Conservation (phyloP, 2,797 vertebrate species). For the Sebastolobus alascanus region DNA sequence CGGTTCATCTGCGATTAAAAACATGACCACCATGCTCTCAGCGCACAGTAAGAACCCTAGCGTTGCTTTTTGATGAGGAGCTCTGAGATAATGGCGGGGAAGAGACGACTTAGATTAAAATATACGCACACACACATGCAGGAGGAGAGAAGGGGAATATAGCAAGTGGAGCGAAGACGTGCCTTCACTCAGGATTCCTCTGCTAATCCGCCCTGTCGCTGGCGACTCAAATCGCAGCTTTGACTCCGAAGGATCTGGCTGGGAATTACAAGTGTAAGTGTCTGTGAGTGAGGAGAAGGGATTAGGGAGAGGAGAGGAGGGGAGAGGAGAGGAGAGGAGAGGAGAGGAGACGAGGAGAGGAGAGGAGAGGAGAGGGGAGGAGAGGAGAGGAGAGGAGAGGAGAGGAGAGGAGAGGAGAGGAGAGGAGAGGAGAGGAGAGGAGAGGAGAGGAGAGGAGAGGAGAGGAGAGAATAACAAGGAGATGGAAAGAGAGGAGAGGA, state of each 20-base stretch:
- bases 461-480: background rate
- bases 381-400: background rate
- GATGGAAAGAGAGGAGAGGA: too few relatives aligned
- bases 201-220: slow-evolving; percentile 79
- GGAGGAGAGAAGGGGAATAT: slow-evolving; percentile 29
- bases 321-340: background rate
- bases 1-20: slow-evolving; percentile 63
- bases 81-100: slow-evolving; percentile 54
- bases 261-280: slow-evolving; percentile 87
- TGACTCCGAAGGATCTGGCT: slow-evolving; percentile 79
- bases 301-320: slow-evolving; percentile 71
- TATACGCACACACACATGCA: slow-evolving; percentile 10
- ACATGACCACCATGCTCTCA: slow-evolving; percentile 31
- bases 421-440: background rate
- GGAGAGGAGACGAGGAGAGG: background rate
- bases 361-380: background rate
- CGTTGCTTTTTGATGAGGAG: slow-evolving; percentile 57
- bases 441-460: too few relatives aligned
- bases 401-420: accelerated
- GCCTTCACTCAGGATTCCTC: slow-evolving; percentile 78
- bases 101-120: slow-evolving; percentile 50
- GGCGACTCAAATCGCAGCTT: slow-evolving; percentile 80
- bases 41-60: slow-evolving; percentile 29
- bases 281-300: slow-evolving; percentile 80
- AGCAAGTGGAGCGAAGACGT: slow-evolving; percentile 59